Base-by-base conservation (phyloP, 2,113 vertebrate genomes). In the Speoplatyrhinus poulsoni region DNA sequence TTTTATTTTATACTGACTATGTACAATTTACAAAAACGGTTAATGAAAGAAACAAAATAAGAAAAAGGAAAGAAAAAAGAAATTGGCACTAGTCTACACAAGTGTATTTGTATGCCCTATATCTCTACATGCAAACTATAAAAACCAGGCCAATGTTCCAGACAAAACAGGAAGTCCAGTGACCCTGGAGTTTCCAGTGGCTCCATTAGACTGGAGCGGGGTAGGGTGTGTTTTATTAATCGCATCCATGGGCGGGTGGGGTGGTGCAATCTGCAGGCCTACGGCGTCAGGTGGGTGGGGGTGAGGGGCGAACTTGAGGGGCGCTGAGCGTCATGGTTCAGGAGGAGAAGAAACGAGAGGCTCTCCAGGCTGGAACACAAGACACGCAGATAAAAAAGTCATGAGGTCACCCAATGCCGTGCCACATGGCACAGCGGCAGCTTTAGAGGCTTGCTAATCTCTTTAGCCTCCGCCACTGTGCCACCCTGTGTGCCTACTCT, bases 71-170 rank as follows among this genome's bases (percentile, higher is more conserved):
- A 16, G n/a, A 65, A 80, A 70, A 79, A 73, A 79, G 16, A 72
- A 75, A 75, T 60, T 16, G 70, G 69, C 72, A 73, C 61, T 65
- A 71, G n/a, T 46, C 71, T 66, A 70, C 70, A 69, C 61, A 67
- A 67, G 16, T 62, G 69, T 65, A 75, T 76, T 65, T 49, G 80
- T 60, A 73, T 10, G 11, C 41, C 13, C 68, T 65, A 88, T 58
- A 68, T 78, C 62, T 83, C 75, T 69, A 80, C 65, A 73, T 3
- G 8, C 59, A 78, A 76, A 82, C 86, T 90, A 87, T 86, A 88
- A 87, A 88, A 88, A 86, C 83, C 72, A 84, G 86, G 82, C 84
- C 75, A 83, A 73, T 26, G 65, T 80, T 75, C 73, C 69, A 77
- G 84, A 84, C 72, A 83, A 70, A 68, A 53, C 53, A 71, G 64